phyloP scores from a whole-genome alignment of 2,113 vertebrate genomes.

The Aix galericulata region DNA sequence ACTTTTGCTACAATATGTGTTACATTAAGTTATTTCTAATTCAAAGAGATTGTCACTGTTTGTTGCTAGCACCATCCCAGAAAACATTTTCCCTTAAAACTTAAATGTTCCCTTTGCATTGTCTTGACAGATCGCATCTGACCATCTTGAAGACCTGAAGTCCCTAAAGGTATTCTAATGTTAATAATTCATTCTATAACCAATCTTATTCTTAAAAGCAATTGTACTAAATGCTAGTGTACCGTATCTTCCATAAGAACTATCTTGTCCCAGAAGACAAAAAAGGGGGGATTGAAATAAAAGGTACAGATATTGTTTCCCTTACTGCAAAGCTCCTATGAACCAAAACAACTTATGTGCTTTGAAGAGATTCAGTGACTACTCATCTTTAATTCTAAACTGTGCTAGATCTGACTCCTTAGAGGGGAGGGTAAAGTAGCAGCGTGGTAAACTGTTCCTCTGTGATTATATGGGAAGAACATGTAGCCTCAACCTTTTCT shows the following conservation, averaged over 20 bases:
- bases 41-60: neutral
- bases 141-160: neutral
- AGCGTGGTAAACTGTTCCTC: conserved; percentile 46
- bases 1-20: neutral
- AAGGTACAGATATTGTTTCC: neutral
- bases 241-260: conserved; percentile 16
- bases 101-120: neutral
- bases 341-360: neutral
- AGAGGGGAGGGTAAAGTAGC: neutral
- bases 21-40: neutral
- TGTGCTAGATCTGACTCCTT: conserved; percentile 53
- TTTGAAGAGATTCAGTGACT: conserved; percentile 18
- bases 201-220: conserved; percentile 43
- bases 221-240: neutral
- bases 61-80: neutral
- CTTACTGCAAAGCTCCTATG: neutral
- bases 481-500: conserved; percentile 32
- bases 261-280: conserved; percentile 13
- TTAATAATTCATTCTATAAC: conserved; percentile 57
- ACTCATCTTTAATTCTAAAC: conserved; percentile 27
- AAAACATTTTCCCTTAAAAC: neutral
- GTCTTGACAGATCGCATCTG: conserved; percentile 25
- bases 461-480: conserved; percentile 55
- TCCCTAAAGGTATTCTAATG: neutral
- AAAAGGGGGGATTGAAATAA: neutral